These are phyloP conservation scores for Cromileptes altivelis DNA, from an alignment of 2,113 vertebrate genomes.

Conservation along the genomic window DNA sequence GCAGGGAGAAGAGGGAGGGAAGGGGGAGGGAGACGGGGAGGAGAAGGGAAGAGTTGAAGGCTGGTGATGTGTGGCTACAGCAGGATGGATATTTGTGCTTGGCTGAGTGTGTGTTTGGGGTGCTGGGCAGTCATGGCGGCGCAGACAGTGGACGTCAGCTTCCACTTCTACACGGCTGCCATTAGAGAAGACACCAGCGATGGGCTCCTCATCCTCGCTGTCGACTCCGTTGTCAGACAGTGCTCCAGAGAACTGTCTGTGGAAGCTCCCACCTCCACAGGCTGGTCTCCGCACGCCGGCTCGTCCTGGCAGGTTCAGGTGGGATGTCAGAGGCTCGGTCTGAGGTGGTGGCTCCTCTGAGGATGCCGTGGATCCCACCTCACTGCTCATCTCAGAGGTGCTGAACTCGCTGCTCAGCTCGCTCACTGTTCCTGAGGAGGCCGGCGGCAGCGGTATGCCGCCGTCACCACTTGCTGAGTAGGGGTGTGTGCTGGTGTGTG, in stretches of 20 bases:
- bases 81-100: constrained; percentile 17
- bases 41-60: constrained; percentile 59
- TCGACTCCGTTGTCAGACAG: constrained; percentile 97
- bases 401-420: constrained; percentile 91
- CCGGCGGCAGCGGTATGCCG: constrained; percentile 72
- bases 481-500: constrained; percentile 76
- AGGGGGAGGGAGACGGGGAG: constrained; percentile 83
- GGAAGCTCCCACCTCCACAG: constrained; percentile 86
- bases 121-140: constrained; percentile 52
- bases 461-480: constrained; percentile 74
- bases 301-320: constrained; percentile 83
- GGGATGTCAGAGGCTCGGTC: constrained; percentile 78
- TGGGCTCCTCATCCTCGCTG: constrained; percentile 97
- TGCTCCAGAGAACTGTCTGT: constrained; percentile 96
- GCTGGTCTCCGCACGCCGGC: constrained; percentile 51
- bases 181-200: constrained; percentile 95
- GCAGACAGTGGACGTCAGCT: constrained; percentile 93
- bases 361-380: constrained; percentile 96
- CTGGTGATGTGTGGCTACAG: constrained; percentile 26
- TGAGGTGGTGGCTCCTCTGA: constrained; percentile 92
- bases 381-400: constrained; percentile 98
- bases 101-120: constrained; percentile 46
- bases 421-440: constrained; percentile 89
- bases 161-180: constrained; percentile 97
- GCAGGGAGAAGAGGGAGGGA: constrained; percentile 87